phyloP scores from a whole-genome alignment of 92 coral and sea anemone species.

The Siderastrea radians region DNA sequence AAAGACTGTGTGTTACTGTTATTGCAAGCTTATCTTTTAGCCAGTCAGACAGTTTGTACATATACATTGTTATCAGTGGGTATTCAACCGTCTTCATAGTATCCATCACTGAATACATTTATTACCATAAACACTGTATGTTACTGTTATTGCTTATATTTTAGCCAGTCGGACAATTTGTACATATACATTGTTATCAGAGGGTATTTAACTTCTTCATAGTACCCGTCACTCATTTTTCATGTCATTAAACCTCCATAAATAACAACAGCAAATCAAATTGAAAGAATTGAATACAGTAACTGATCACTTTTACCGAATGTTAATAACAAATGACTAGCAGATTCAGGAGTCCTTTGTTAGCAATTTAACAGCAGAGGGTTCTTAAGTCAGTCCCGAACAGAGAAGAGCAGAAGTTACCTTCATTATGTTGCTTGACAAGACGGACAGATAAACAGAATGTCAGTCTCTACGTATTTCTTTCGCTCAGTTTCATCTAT shows the following conservation, averaged over 20 bases:
- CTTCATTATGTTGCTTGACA: constrained; percentile 36
- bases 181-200: constrained; percentile 15
- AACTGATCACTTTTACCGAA: not conserved
- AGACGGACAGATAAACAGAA: constrained; percentile 65
- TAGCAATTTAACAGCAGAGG: constrained; percentile 15
- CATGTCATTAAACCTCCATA: constrained; percentile 15
- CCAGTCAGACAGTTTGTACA: constrained; percentile 17
- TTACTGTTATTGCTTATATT: constrained; percentile 3
- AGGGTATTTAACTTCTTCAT: constrained; percentile 6
- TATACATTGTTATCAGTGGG: constrained; percentile 19
- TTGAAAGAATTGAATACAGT: constrained; percentile 13
- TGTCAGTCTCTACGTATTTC: constrained; percentile 50
- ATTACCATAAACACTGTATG: constrained; percentile 6
- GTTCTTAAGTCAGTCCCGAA: constrained; percentile 16
- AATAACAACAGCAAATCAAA: not conserved
- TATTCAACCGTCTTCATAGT: constrained; percentile 8
- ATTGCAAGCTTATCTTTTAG: not conserved
- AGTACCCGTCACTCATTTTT: constrained; percentile 9
- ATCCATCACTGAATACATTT: not conserved
- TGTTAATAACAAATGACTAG: constrained; percentile 4
- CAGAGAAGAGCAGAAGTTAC: constrained; percentile 21
- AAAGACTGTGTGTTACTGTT: not conserved
- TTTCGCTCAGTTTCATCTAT: constrained; percentile 53
- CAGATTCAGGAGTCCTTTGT: constrained; percentile 11
- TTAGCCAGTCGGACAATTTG: constrained; percentile 18